phyloP scores from a whole-genome alignment of 2,797 vertebrate species.

The Crax fasciolata region DNA sequence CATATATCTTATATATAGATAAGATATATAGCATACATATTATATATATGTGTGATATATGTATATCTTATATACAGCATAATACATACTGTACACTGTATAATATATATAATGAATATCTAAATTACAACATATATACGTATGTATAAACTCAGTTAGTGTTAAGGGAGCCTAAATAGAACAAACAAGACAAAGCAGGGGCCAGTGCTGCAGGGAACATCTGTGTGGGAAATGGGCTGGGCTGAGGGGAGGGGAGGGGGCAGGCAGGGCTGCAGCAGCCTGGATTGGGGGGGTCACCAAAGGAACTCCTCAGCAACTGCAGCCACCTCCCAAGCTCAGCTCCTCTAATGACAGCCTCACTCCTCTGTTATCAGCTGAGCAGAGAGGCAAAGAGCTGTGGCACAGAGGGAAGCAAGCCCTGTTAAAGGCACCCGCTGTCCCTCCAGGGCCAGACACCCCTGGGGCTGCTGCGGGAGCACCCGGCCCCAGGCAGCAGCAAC shows the following conservation, averaged over 20 bases:
- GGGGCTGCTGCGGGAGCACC: background rate
- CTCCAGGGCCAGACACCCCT: fast-evolving
- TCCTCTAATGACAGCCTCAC: background rate
- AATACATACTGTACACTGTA: background rate
- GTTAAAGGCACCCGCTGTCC: background rate
- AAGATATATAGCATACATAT: no score
- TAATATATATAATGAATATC: background rate
- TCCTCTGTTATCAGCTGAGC: background rate
- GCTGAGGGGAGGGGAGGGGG: background rate
- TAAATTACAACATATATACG: background rate
- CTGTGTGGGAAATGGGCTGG: background rate
- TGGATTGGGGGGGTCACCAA: background rate
- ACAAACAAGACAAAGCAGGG: background rate
- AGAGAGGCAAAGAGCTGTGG: background rate
- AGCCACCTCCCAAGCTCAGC: background rate
- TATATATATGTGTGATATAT: no score
- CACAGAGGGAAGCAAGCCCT: background rate
- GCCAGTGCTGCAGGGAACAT: background rate
- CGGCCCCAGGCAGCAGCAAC: background rate
- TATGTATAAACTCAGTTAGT: background rate
- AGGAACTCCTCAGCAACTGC: slow-evolving; percentile 35
- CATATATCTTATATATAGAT: no score
- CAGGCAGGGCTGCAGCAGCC: background rate
- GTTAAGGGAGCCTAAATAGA: background rate
- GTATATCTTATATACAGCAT: no score